Base-by-base conservation (phyloP, 2,113 vertebrate species). In the Leptocoma aspasia region DNA sequence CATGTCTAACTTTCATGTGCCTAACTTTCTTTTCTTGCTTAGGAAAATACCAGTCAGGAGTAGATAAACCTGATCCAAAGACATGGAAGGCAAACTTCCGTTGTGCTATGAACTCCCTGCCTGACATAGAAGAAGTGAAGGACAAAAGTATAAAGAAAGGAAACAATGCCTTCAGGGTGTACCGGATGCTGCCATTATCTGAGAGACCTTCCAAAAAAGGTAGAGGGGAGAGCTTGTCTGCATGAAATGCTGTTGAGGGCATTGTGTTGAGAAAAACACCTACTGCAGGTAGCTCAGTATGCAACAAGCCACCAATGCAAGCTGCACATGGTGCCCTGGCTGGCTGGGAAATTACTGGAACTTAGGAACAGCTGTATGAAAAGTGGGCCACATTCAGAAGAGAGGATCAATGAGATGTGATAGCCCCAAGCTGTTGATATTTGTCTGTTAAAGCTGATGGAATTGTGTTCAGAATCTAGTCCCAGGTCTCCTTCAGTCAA, bases 131-230 rank as follows among this genome's bases (percentile, higher is more conserved):
- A 96, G 99, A 99, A 97, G 99, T 99, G 78, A 99, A 99, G 96
- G 98, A 99, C 94, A 99, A 98, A 94, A 99, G 99, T 45, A 99
- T 98, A 96, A 99, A 99, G 97, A 99, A 99, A 97, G 99, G 99
- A 97, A 99, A 99, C 37, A 99, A 99, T 10, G 99, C 99, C 64
- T 99, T 99, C 97, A 98, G 99, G 82, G 99, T 99, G 16, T 99
- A 99, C 94, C 98, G 98, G 81, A 99, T 99, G 99, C 97, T 99
- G 83, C 99, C 99, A 0, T 97, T 98, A 8, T 97, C 99, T 2
- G 99, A 99, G 94, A 98, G 98, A 59, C 98, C 97, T 92, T 97
- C 98, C 49, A 99, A 99, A 97, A 99, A 99, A 99, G 99, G 99
- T 99, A 96, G 50, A 91, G 52, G 28, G 61, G n/a, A 76, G 49